Percentiles rank a stretch among this genome's conserved stretches.
Evolutionary conservation across 2,113 vertebrate species (phyloP).

Genomic region (Nyctibius bracteatus): DNA sequence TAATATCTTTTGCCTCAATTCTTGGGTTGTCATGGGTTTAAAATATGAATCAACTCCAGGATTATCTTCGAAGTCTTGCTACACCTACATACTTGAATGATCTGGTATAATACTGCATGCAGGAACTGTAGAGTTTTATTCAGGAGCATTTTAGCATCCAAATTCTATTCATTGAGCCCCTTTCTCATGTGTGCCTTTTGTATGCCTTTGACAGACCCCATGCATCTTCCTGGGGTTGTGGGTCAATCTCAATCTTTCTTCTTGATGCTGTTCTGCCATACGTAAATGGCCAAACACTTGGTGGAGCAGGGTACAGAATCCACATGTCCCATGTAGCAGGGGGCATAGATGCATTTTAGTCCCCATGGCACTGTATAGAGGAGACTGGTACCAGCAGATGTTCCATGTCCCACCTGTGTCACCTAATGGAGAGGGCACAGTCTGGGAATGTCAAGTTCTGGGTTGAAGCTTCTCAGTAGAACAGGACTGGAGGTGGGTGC

Average conservation of each 20-base stretch:
- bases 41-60: not conserved
- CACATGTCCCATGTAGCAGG: not conserved
- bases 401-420: not conserved
- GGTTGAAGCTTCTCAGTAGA: not conserved
- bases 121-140: not conserved
- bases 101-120: not conserved
- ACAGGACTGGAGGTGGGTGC: not conserved
- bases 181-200: not conserved
- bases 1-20: not conserved
- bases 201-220: not conserved
- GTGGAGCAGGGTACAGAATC: not conserved
- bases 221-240: not conserved
- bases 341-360: not conserved
- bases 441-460: not conserved
- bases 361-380: not conserved
- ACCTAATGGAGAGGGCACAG: not conserved
- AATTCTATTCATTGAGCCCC: not conserved
- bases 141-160: not conserved
- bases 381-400: not conserved
- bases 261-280: not conserved
- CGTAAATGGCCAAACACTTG: accelerated
- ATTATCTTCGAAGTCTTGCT: not conserved
- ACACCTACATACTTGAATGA: not conserved
- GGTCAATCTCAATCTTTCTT: not conserved
- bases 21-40: not conserved